A percentile compares a stretch with the other conserved stretches of the same genome.
Evolutionary conservation across 2,888 invertebrate species (phyloP).

Genomic region (Spodoptera littoralis): DNA sequence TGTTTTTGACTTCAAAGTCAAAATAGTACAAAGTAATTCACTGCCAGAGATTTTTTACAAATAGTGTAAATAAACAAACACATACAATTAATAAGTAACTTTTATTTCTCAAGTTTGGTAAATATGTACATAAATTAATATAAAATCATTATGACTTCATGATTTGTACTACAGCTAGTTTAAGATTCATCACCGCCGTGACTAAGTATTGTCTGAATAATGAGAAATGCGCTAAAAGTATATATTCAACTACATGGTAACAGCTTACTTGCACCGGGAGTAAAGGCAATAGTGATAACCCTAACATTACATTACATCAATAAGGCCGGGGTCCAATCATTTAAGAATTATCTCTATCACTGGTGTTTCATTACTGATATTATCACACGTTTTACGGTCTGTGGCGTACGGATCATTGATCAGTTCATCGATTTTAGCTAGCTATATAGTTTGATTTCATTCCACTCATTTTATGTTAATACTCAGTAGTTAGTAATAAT

Average conservation of each 20-base stretch:
- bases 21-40: no score
- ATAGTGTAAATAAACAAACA: conserved; percentile 42
- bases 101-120: conserved; percentile 71
- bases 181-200: conserved; percentile 77
- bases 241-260: conserved; percentile 64
- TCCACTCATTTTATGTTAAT: not conserved
- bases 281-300: conserved; percentile 51
- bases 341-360: conserved; percentile 8
- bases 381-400: conserved; percentile 25
- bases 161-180: conserved; percentile 75
- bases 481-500: not conserved
- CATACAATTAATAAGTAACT: conserved; percentile 66
- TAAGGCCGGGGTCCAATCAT: conserved; percentile 22
- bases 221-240: conserved; percentile 66
- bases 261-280: conserved; percentile 65
- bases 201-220: conserved; percentile 71
- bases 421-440: conserved; percentile 21
- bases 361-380: conserved; percentile 16
- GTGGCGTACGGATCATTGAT: conserved; percentile 9
- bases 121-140: conserved; percentile 83
- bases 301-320: conserved; percentile 31
- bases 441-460: conserved; percentile 12
- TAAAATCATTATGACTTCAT: conserved; percentile 65
- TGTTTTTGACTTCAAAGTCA: no score
- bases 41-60: no score